These are phyloP conservation scores for Spinus olivaceus DNA, from an alignment of 2,797 vertebrate genomes.

Conservation along the genomic window DNA sequence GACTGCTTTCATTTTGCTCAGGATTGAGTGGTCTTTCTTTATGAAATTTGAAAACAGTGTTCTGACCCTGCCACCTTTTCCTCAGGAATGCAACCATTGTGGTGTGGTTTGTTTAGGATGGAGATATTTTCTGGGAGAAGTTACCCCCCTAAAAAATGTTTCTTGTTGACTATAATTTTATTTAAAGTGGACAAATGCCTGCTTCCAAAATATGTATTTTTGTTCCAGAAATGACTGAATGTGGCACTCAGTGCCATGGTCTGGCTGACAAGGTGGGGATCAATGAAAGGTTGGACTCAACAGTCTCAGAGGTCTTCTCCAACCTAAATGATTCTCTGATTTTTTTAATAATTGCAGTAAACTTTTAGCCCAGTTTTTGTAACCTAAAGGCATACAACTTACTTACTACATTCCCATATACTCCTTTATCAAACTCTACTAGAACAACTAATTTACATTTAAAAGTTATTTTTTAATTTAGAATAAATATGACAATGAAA, in stretches of 20 bases:
- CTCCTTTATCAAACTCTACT: background rate
- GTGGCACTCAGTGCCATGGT: background rate
- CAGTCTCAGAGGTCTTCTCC: background rate
- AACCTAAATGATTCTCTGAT: background rate
- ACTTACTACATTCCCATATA: background rate
- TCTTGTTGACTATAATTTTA: background rate
- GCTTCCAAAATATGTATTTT: background rate
- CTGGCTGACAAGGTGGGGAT: background rate
- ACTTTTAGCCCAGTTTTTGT: background rate
- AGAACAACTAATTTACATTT: background rate
- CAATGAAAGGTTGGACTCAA: background rate
- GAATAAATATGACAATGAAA: background rate
- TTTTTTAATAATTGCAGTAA: background rate
- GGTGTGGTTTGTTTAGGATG: background rate
- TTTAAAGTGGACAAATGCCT: background rate
- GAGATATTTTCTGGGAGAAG: background rate
- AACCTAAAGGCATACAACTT: background rate
- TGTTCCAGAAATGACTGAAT: background rate
- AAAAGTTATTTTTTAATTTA: background rate
- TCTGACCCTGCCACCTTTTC: background rate
- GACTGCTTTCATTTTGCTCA: background rate
- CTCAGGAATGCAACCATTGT: background rate
- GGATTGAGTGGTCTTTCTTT: background rate
- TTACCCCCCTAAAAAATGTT: accelerated
- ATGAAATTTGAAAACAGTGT: background rate